Evolutionary conservation across 2,113 vertebrate species (phyloP), one percentile per base, ranked within the genome.

Genomic region (Anolis sagrei): DNA sequence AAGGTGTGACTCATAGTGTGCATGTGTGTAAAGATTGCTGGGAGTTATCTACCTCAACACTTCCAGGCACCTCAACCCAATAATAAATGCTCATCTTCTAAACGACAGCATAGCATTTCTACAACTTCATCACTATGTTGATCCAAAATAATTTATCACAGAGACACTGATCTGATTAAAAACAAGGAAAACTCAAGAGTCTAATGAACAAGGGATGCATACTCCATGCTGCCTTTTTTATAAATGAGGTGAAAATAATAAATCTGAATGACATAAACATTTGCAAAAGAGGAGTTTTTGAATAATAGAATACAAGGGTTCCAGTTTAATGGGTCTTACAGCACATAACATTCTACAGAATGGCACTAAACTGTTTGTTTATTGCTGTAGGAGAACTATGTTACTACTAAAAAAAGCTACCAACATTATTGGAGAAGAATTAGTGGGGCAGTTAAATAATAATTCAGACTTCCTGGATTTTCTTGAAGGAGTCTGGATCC

Each of bases 381-480:
- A 86, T 81, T 86, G 84, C 78, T 81, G 23, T 75, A 80, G 44
- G 54, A 48, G 5, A 29, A 49, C 27, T 44, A 14, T 49, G n/a
- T 74, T 49, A 66, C 48, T 74, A 48, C 13, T 80, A 2, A 32
- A 34, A 79, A 44, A 61, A 44, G 4, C 25, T 74, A 69, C 54
- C 34, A 39, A 72, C 8, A 73, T n/a, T 62, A 39, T 21, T 62
- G 39, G 13, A 74, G 39, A 86, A 74, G 29, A 80, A 64, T 18
- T 44, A 58, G 4, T 66, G 62, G 44, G 13, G 16, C 32, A 27
- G n/a, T 80, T 29, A 80, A n/a, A 11, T 19, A 49, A 85, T 54
- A 32, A 74, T 51, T 7, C 32, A 69, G 23, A 51, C 13, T 8
- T 39, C 49, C 9, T 64, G 54, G 84, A 36, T 74, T 29, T 73